Base-by-base conservation (phyloP, 1,140 invertebrate species). In the Dendroctonus ponderosae region DNA sequence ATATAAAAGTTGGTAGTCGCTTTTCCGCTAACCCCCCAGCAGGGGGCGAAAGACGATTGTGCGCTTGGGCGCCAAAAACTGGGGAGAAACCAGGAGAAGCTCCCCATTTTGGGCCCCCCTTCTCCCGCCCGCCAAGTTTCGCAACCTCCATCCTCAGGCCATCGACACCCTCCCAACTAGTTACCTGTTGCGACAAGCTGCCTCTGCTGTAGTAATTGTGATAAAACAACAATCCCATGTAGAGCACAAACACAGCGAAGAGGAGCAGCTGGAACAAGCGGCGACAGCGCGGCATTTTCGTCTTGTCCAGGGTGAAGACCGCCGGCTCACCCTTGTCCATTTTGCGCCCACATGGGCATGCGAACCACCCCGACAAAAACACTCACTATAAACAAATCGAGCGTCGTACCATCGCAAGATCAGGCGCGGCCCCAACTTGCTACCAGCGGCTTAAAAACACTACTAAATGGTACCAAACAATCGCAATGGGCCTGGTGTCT, bases 181-280 rank as follows among this genome's bases (percentile, higher is more conserved):
- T 62, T 54, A 53, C 44, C 62, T 54, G 38, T 2, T 37, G 7
- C 5, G 9, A 6, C 3, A 50, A 26, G 15, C 7, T 44, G 12
- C 44, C 68, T 15, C 62, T 71, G 66, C 70, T 70, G 66, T 72
- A 75, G 57, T 75, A 71, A 69, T 67, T 71, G 76, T 87, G 86
- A 70, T 88, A 88, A 66, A 86, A 80, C 51, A 88, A 80, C 50
- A 88, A 80, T 65, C 85, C 86, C 63, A 84, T 85, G 74, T 88
- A 88, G 50, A 82, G 85, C 51, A 83, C 67, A 49, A 78, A 65
- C 56, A 75, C 67, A n/a, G 71, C 72, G 52, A 73, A 67, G 26
- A 70, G 63, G 58, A 78, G 50, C 50, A 74, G 74, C 63, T 78
- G 77, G 50, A 77, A 68, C 49, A 70, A 59, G 58, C 72, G 73